A percentile compares a stretch with the other conserved stretches of the same genome.
Evolutionary conservation across 1,140 invertebrate species (phyloP).

Genomic region (Camponotus pennsylvanicus): DNA sequence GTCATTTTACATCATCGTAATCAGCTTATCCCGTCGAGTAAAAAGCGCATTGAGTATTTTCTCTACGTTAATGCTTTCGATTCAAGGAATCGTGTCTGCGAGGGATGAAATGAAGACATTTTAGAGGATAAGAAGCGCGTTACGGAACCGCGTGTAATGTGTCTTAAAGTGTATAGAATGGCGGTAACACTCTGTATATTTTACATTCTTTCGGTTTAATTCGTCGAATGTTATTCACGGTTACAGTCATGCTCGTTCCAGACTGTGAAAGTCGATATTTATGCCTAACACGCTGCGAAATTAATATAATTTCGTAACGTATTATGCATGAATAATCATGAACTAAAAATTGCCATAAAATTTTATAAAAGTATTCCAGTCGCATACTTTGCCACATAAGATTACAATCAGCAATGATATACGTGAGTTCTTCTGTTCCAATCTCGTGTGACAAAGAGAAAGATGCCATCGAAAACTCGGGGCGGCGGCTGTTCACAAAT

Average conservation of each 20-base stretch:
- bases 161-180: constrained; percentile 1
- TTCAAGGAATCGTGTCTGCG: neutral
- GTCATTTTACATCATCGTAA: constrained; percentile 66
- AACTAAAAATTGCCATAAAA: neutral
- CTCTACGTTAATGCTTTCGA: neutral
- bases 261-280: neutral
- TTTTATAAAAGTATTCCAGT: neutral
- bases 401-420: neutral
- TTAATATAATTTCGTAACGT: neutral
- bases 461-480: neutral
- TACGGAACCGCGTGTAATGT: neutral
- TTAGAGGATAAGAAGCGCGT: constrained; percentile 29
- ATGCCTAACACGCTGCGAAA: neutral
- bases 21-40: constrained; percentile 64
- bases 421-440: constrained; percentile 14
- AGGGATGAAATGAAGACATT: constrained; percentile 64
- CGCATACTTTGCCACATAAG: neutral
- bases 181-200: neutral
- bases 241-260: neutral
- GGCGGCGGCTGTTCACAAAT: constrained; percentile 17
- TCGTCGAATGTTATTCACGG: neutral
- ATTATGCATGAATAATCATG: no score
- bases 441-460: constrained; percentile 32
- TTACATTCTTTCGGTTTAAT: neutral
- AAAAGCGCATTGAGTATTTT: constrained; percentile 53